Evolutionary conservation across 2,113 vertebrate species (phyloP), one percentile per base, ranked within the genome.

Genomic region (Carlito syrichta): DNA sequence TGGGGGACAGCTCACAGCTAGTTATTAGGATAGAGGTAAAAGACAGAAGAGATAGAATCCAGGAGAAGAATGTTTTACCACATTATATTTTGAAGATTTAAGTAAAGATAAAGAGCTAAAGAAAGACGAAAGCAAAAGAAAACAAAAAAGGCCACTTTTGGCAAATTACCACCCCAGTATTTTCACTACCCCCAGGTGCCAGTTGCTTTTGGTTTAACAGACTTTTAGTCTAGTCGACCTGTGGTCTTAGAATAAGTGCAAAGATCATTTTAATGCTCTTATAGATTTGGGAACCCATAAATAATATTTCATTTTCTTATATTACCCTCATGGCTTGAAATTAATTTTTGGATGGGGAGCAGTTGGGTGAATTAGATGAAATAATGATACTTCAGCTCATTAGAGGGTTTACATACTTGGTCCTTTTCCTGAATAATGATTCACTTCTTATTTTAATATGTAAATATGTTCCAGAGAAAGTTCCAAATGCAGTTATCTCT

Each of bases 281-380:
- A 23, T 27, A 71, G 87, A 88, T 95, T 87, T 92, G 22, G 63
- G 60, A 84, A 92, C 35, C 79, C 54, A 79, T 76, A 97, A 85
- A 58, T 83, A 91, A 91, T 76, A 88, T 92, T 96, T 94, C 86
- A 82, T 92, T 97, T 96, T 96, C 54, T 94, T 87, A 83, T 92
- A 86, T 68, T 85, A 91, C 38, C 62, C 84, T 91, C 30, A 74
- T 89, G 85, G 73, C 66, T 96, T 91, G 89, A 95, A 87, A 91
- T 96, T 97, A 94, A 96, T 82, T 89, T 96, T 92, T 90, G 35
- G 58, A 94, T 91, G 63, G 74, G 62, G 68, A 97, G 7, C 54
- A 95, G 68, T 32, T 89, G 71, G 74, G 68, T 73, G 66, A 95
- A 95, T 94, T 95, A n/a, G 62, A 89, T n/a, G 71, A 97, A 97